These are phyloP conservation scores for Phymanthus crucifer DNA, from an alignment of 92 coral and sea anemone genomes.

Conservation along the genomic window DNA sequence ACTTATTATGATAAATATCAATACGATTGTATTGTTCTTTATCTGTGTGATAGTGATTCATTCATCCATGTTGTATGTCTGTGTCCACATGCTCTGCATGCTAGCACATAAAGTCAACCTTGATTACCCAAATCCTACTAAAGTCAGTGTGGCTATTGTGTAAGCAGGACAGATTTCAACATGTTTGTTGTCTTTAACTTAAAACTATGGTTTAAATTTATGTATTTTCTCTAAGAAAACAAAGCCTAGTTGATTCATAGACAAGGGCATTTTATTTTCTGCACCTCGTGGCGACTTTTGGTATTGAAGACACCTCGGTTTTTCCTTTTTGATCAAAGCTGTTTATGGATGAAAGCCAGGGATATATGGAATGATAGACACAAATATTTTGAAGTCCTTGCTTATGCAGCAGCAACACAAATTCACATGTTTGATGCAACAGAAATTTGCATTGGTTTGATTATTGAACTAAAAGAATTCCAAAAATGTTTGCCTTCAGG, in stretches of 20 bases:
- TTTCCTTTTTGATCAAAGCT: neutral
- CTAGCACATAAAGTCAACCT: conserved; percentile 19
- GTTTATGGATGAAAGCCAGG: conserved; percentile 23
- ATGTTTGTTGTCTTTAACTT: conserved; percentile 19
- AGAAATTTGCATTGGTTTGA: conserved; percentile 26
- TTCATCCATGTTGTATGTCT: conserved; percentile 35
- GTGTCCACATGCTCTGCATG: conserved; percentile 26
- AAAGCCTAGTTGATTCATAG: neutral
- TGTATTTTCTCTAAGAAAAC: neutral
- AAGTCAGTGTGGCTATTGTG: conserved; percentile 58
- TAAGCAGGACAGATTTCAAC: conserved; percentile 81
- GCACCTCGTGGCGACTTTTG: neutral
- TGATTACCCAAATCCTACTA: conserved; percentile 9
- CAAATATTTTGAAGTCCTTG: conserved; percentile 62
- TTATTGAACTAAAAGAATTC: conserved; percentile 47
- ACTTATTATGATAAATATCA: conserved; percentile 1
- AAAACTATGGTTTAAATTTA: neutral
- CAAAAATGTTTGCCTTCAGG: conserved; percentile 77
- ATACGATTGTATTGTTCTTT: conserved; percentile 4
- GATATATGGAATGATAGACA: conserved; percentile 32
- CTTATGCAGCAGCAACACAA: conserved; percentile 73
- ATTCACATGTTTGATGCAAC: neutral
- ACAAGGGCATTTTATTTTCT: neutral
- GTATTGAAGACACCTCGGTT: neutral
- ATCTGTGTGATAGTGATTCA: conserved; percentile 19